Evolutionary conservation across 1,140 invertebrate genomes (phyloP).

Genomic region (Drosophila arawakana): DNA sequence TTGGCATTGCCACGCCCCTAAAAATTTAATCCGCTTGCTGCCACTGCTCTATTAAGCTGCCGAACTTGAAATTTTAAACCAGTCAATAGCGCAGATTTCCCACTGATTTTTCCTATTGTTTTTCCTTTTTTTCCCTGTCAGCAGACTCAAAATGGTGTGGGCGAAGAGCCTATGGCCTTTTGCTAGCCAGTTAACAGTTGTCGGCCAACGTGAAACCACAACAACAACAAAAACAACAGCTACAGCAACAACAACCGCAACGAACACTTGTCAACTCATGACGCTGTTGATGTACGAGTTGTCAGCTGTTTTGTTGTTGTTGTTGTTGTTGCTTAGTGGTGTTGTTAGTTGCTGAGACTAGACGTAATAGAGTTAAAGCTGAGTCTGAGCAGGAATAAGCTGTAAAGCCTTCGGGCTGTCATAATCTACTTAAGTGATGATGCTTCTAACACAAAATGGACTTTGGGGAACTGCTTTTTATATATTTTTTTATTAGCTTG

Average conservation of each 20-base stretch:
- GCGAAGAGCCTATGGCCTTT: background rate
- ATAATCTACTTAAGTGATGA: background rate
- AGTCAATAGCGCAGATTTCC: constrained; percentile 26
- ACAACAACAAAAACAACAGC: constrained; percentile 18
- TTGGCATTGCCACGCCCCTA: constrained; percentile 35
- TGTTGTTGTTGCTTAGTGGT: background rate
- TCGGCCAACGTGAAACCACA: constrained; percentile 9
- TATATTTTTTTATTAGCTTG: no score
- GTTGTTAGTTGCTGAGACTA: constrained; percentile 3
- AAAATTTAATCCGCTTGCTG: constrained; percentile 5
- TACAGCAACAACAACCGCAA: constrained; percentile 37
- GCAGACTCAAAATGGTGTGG: constrained; percentile 3
- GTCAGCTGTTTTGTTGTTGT: background rate
- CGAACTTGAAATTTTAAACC: constrained; percentile 39
- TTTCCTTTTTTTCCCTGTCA: constrained; percentile 4
- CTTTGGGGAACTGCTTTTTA: no score
- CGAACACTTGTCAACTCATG: constrained; percentile 43
- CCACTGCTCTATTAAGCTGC: constrained; percentile 44
- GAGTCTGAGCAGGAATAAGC: background rate
- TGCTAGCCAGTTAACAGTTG: constrained; percentile 7
- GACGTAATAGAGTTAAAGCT: background rate
- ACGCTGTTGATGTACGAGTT: constrained; percentile 25
- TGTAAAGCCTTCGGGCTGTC: background rate
- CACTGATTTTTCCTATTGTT: background rate
- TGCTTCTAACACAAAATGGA: background rate